Conservation (phyloP, 2,888 invertebrate species). For the Athalia rosae region DNA sequence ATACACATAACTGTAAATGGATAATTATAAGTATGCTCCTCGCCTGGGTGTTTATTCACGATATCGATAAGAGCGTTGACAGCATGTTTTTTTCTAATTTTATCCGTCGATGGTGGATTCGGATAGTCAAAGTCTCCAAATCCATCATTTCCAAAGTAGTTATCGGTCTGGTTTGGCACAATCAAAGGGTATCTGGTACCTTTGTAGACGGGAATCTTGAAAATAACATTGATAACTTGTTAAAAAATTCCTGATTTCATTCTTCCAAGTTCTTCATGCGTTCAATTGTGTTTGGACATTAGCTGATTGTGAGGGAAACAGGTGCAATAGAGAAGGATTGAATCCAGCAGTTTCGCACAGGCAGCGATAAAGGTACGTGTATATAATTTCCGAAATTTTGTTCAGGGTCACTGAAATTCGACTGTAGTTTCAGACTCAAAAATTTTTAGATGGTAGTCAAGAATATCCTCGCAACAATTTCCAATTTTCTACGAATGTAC, state of each 20-base stretch:
- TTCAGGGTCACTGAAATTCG: too few relatives aligned
- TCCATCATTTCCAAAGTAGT: conserved; percentile 80
- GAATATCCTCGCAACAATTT: too few relatives aligned
- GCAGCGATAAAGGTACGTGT: too few relatives aligned
- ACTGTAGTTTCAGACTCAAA: too few relatives aligned
- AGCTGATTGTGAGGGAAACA: too few relatives aligned
- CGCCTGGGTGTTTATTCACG: conserved; percentile 66
- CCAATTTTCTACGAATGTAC: too few relatives aligned
- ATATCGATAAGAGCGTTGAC: conserved; percentile 71
- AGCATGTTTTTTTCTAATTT: conserved; percentile 70
- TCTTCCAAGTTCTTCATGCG: conserved; percentile 48
- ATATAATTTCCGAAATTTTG: too few relatives aligned
- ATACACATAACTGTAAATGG: background rate
- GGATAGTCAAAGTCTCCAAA: conserved; percentile 78
- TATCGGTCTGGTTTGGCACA: conserved; percentile 54
- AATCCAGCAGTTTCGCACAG: too few relatives aligned
- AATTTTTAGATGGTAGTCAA: too few relatives aligned
- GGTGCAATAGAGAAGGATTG: too few relatives aligned
- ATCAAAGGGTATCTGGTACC: conserved; percentile 70
- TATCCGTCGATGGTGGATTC: conserved; percentile 61
- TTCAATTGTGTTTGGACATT: conserved; percentile 59
- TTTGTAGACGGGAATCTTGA: conserved; percentile 74
- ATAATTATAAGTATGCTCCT: background rate
- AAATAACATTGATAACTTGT: background rate
- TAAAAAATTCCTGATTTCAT: background rate